Conservation (phyloP, 2,113 vertebrate genomes). For the Gobio gobio region DNA sequence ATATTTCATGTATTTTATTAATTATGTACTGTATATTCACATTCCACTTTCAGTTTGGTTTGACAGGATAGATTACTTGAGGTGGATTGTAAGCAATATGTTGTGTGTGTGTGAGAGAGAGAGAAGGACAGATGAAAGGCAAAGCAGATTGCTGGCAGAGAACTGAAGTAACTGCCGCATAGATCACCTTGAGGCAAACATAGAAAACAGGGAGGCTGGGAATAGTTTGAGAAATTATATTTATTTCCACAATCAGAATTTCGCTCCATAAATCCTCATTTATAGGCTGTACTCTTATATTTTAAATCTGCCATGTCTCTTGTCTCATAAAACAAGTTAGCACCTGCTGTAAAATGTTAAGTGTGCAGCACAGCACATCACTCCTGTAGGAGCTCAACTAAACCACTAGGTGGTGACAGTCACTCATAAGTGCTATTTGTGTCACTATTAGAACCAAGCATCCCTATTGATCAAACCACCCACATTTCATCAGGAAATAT, state of each 20-base stretch:
- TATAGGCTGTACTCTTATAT: not conserved
- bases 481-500: not conserved
- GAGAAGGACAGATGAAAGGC: slow-evolving; percentile 41
- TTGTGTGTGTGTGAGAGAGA: slow-evolving; percentile 11
- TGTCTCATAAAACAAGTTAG: not conserved
- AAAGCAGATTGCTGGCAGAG: slow-evolving; percentile 2
- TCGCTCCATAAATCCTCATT: not conserved
- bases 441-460: not conserved
- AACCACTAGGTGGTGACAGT: slow-evolving; percentile 43
- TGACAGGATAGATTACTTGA: not conserved
- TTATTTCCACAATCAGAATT: not conserved
- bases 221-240: not conserved
- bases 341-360: not conserved
- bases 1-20: not conserved
- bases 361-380: not conserved
- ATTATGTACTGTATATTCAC: not conserved
- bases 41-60: not conserved
- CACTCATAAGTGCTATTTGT: not conserved
- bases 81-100: not conserved
- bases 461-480: not conserved
- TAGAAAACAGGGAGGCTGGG: not conserved
- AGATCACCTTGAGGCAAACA: slow-evolving; percentile 41
- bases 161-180: slow-evolving; percentile 56
- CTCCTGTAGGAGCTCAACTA: not conserved
- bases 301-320: not conserved